A percentile compares a stretch with the other conserved stretches of the same genome.
These are phyloP conservation scores for Zonotrichia leucophrys DNA, from an alignment of 2,113 vertebrate species.

Conservation along the genomic window DNA sequence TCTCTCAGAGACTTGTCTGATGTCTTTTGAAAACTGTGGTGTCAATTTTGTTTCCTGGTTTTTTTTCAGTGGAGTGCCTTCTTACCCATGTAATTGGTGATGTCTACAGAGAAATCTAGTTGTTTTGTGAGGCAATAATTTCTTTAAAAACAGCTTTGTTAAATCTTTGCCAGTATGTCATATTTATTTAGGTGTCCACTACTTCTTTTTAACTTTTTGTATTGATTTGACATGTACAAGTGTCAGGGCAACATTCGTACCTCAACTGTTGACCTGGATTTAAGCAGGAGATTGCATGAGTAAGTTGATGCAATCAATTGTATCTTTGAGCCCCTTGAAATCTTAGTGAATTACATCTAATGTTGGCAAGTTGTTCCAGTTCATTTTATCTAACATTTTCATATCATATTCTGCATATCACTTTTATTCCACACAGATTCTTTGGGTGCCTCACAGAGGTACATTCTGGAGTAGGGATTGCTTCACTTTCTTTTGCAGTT, in stretches of 20 bases:
- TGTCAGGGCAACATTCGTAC: not conserved
- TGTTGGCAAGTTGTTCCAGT: not conserved
- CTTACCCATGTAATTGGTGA: not conserved
- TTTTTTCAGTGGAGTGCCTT: not conserved
- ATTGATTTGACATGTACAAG: not conserved
- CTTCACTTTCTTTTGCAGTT: not conserved
- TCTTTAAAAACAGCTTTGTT: not conserved
- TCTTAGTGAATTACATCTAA: not conserved
- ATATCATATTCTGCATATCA: not conserved
- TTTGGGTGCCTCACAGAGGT: accelerated
- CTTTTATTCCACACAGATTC: not conserved
- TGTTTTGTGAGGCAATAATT: not conserved
- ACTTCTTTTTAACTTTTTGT: not conserved
- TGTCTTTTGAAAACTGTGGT: not conserved
- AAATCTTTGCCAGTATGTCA: not conserved
- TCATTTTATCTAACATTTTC: not conserved
- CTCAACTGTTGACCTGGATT: not conserved
- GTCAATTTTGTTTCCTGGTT: not conserved
- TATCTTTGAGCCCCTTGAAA: not conserved
- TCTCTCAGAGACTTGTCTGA: not conserved
- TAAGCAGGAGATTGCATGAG: not conserved
- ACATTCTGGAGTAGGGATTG: not conserved
- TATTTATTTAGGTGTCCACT: not conserved
- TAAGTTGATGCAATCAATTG: not conserved
- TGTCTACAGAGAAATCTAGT: not conserved